These are phyloP conservation scores for Chirona hameri DNA, from an alignment of 2,888 invertebrate species.

Conservation along the genomic window DNA sequence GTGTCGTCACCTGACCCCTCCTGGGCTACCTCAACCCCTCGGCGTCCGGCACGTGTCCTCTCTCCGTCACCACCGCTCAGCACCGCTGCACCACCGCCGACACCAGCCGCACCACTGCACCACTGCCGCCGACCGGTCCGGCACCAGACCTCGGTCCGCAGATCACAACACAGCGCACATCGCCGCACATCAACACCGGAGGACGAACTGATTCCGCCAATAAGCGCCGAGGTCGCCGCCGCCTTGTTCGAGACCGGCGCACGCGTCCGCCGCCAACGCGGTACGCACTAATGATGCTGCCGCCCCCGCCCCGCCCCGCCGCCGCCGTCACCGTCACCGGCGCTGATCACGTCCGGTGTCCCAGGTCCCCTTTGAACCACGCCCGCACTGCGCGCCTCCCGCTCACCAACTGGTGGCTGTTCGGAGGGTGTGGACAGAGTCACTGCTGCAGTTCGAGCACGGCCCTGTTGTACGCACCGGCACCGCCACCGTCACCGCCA, in stretches of 20 bases:
- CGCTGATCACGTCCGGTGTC: no score
- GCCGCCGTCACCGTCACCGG: neutral
- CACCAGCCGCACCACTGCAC: neutral
- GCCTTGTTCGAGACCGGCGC: no score
- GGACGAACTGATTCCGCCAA: slow-evolving; percentile 8
- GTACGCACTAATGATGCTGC: neutral
- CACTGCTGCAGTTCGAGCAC: no score
- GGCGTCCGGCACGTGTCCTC: neutral
- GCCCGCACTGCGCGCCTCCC: neutral
- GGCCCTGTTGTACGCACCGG: no score
- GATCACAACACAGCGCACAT: neutral
- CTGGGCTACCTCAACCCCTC: no score
- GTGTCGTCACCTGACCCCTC: no score
- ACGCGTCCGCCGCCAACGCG: no score
- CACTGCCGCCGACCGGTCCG: neutral
- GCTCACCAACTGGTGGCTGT: no score
- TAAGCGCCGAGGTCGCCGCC: neutral
- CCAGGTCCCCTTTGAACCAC: neutral
- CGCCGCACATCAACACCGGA: neutral
- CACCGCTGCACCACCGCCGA: neutral
- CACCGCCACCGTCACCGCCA: no score
- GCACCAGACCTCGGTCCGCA: neutral
- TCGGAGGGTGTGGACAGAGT: no score
- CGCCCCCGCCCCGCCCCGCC: neutral
- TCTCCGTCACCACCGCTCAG: neutral